These are phyloP conservation scores for Luidia sarsii DNA, from an alignment of 53 echinoderm and acorn worm species.

Conservation along the genomic window DNA sequence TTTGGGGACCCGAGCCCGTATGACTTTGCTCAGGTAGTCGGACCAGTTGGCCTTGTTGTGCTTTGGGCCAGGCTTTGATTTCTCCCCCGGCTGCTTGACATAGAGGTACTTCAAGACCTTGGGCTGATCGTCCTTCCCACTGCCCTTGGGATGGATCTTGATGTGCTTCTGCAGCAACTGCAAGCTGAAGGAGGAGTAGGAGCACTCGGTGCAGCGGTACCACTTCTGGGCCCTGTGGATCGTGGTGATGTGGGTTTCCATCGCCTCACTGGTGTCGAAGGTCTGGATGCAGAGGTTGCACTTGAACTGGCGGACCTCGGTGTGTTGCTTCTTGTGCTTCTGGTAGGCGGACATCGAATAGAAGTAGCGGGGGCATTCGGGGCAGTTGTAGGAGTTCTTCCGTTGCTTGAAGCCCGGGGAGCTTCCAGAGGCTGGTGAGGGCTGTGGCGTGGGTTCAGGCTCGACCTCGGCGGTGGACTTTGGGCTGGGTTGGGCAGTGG, in stretches of 20 bases:
- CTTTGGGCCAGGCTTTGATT: neutral
- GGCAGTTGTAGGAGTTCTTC: conserved; percentile 33
- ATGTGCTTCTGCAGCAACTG: conserved; percentile 12
- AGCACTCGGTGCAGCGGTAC: conserved; percentile 27
- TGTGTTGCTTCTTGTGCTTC: conserved; percentile 6
- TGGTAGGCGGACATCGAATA: neutral
- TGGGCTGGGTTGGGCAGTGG: neutral
- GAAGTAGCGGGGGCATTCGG: conserved; percentile 9
- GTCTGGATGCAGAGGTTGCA: conserved; percentile 18
- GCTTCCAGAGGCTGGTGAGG: neutral
- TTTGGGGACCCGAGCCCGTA: neutral
- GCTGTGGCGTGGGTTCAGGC: too few species aligned
- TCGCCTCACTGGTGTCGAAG: neutral
- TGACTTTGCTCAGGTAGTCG: neutral
- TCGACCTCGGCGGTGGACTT: neutral
- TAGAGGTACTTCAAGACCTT: too few species aligned
- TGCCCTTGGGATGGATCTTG: conserved; percentile 8
- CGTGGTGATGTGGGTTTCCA: conserved; percentile 25
- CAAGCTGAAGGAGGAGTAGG: conserved; percentile 10
- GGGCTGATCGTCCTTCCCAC: neutral
- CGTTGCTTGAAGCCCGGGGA: neutral
- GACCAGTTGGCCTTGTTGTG: conserved; percentile 15
- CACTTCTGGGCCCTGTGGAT: conserved; percentile 18
- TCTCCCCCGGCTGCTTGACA: neutral
- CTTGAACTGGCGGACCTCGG: neutral